Conservation (phyloP, 2,797 vertebrate genomes). For the Limosa lapponica region DNA sequence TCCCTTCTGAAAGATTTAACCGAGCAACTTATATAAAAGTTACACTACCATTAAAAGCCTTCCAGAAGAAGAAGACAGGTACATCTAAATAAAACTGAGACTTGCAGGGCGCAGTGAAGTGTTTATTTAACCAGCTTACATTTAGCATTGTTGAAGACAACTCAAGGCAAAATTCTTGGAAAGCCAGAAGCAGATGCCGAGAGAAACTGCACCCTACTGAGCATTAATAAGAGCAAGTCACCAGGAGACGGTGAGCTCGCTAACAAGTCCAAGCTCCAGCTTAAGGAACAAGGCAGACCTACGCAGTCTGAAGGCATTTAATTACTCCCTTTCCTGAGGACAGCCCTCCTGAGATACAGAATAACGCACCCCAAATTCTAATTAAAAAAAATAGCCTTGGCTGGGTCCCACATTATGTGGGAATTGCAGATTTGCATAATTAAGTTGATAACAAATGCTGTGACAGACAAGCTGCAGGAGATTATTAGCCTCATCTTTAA, state of each 20-base stretch:
- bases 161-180: neutral
- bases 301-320: neutral
- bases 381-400: neutral
- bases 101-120: neutral
- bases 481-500: neutral
- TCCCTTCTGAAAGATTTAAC: neutral
- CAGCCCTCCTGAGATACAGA: neutral
- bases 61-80: neutral
- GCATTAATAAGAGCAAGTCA: neutral
- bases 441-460: neutral
- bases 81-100: neutral
- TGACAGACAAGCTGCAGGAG: neutral
- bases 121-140: neutral
- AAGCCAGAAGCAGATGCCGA: neutral
- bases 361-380: neutral
- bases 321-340: neutral
- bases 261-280: neutral
- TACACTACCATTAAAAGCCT: neutral
- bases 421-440: constrained; percentile 6
- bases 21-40: neutral
- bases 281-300: neutral
- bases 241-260: neutral
- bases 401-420: neutral
- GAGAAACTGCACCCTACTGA: neutral
- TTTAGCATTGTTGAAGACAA: neutral